A percentile compares a stretch with the other conserved stretches of the same genome.
phyloP scores from a whole-genome alignment of 1,140 invertebrate genomes.

The Physella acuta region DNA sequence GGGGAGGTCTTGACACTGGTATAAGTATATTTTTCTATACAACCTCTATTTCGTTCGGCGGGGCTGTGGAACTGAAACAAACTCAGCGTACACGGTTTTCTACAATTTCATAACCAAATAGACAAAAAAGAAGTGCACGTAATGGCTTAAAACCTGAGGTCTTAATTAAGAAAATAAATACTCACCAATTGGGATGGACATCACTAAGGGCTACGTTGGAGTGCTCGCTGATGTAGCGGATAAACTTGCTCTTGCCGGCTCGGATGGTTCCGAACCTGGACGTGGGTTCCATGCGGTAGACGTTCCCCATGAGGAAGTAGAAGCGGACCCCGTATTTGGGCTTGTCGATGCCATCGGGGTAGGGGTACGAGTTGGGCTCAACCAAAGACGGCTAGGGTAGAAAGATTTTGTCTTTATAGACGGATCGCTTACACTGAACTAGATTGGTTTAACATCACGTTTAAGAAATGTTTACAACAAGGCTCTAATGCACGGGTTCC shows the following conservation, averaged over 20 bases:
- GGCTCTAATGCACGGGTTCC: neutral
- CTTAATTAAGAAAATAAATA: neutral
- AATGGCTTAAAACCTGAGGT: too few species aligned
- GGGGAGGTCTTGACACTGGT: too few species aligned
- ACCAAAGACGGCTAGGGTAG: neutral
- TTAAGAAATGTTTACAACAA: neutral
- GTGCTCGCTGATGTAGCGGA: conserved; percentile 21
- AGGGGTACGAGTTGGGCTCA: conserved; percentile 14
- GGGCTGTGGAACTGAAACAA: too few species aligned
- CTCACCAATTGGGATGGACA: conserved; percentile 22
- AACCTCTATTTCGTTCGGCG: too few species aligned
- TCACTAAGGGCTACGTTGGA: conserved; percentile 6
- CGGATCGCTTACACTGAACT: too few species aligned
- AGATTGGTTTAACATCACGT: too few species aligned
- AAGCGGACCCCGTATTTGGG: conserved; percentile 18
- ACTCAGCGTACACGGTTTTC: too few species aligned
- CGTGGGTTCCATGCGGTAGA: conserved; percentile 9
- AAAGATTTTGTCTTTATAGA: too few species aligned
- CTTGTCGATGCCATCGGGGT: conserved; percentile 17
- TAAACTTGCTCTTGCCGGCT: conserved; percentile 9
- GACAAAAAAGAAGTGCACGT: too few species aligned
- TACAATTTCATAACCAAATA: too few species aligned
- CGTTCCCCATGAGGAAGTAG: conserved; percentile 15
- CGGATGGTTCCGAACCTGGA: neutral
- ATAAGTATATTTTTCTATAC: too few species aligned